A percentile compares a stretch with the other conserved stretches of the same genome.
phyloP scores from a whole-genome alignment of 2,113 vertebrate species.

The Cisticola juncidis region DNA sequence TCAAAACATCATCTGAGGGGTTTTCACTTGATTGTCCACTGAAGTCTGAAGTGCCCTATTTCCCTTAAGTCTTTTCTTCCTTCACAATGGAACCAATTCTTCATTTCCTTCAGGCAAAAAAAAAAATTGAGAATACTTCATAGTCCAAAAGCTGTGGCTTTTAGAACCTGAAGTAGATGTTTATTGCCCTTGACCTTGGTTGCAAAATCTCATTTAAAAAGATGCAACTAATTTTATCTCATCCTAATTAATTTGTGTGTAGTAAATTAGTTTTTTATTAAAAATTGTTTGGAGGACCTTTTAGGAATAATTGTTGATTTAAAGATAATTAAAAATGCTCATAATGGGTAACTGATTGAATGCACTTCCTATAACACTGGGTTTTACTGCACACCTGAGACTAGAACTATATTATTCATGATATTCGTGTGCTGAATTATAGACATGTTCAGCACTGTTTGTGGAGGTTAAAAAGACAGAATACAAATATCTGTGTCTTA shows the following conservation, averaged over 20 bases:
- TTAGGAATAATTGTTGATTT: constrained; percentile 53
- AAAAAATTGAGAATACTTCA: neutral
- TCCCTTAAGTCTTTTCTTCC: constrained; percentile 5
- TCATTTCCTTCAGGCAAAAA: constrained; percentile 20
- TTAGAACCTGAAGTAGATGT: neutral
- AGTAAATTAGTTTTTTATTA: constrained; percentile 41
- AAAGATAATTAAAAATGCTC: constrained; percentile 44
- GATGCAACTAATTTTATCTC: constrained; percentile 32
- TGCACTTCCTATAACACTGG: neutral
- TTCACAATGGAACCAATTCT: constrained; percentile 22
- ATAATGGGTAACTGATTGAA: constrained; percentile 16
- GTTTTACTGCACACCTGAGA: constrained; percentile 38
- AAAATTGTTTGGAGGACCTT: constrained; percentile 31
- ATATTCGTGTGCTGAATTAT: neutral
- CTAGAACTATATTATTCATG: neutral
- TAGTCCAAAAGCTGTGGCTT: constrained; percentile 4
- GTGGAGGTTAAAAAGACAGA: neutral
- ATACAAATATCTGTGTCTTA: neutral
- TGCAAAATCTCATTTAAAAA: constrained; percentile 41
- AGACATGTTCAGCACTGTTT: neutral
- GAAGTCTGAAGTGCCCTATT: neutral
- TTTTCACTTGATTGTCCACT: neutral
- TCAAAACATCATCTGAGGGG: neutral
- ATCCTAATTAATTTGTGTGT: constrained; percentile 44
- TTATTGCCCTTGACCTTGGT: constrained; percentile 40